Base-by-base conservation (phyloP, 2,113 vertebrate genomes). In the Poeciliopsis prolifica region DNA sequence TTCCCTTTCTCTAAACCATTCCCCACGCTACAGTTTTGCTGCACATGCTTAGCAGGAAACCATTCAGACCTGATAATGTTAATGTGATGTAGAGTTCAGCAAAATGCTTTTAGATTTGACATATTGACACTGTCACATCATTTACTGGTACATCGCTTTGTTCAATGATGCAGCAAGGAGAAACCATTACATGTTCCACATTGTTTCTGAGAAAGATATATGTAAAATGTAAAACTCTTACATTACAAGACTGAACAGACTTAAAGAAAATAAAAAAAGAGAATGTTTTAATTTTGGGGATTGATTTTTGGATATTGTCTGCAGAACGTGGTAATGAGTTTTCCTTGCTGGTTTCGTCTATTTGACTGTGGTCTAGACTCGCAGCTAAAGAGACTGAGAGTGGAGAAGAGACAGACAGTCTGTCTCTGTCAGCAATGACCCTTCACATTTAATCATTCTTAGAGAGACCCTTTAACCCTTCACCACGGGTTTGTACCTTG, bases 351-450 rank as follows among this genome's bases (percentile, higher is more conserved):
- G 67, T 62, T 72, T 80, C 65, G 31, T 70, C 68, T 72, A 81
- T 84, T 80, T 72, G 73, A 75, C 72, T 35, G 61, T 44, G 26
- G 74, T 88, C 88, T 83, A 88, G 81, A 86, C 88, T 37, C 22
- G 81, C 79, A 78, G 77, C 78, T 77, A 77, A 37, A 80, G 86
- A 83, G 78, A 71, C 72, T 31, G 72, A 37, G 74, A 82, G 83
- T 63, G 70, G 72, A 78, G 76, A 10, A 83, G 90, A 93, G 88
- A 86, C 91, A 92, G 91, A 80, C 90, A 79, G 91, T 87, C 87
- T 93, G 92, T 90, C 90, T 92, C 79, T 85, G 82, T 84, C 81
- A 85, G 88, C 79, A 75, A 44, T 87, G 85, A 89, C 87, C 88
- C 78, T 84, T 89, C 81, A 87, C 82, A 83, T 84, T 66, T 33